Conservation (phyloP, 2,888 invertebrate species). For the Dryobota labecula region DNA sequence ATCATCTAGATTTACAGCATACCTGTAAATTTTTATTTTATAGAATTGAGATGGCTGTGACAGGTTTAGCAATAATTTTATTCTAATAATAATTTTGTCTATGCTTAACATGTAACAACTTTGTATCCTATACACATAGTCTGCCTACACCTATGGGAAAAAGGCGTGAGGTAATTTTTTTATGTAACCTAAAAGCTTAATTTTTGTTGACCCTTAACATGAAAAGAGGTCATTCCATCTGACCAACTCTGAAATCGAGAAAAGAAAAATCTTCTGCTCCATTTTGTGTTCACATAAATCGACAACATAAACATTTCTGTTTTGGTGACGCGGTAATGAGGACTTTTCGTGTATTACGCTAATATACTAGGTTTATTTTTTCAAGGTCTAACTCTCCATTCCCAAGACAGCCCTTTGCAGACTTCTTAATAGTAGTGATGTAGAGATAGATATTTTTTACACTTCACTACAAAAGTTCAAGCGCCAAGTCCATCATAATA, state of each 20-base stretch:
- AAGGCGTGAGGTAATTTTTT: not conserved
- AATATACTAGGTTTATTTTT: not conserved
- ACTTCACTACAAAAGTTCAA: too few species aligned
- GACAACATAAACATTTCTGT: not conserved
- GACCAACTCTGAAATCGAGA: not conserved
- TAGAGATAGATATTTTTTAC: too few species aligned
- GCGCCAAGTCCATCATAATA: too few species aligned
- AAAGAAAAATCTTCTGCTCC: not conserved
- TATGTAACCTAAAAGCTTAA: not conserved
- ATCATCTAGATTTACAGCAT: slow-evolving; percentile 85
- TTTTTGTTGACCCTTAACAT: not conserved
- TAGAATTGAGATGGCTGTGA: not conserved
- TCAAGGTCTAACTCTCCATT: too few species aligned
- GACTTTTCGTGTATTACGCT: not conserved
- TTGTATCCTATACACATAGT: not conserved
- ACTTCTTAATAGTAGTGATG: too few species aligned
- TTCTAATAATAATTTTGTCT: not conserved
- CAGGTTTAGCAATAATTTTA: slow-evolving; percentile 5
- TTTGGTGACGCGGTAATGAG: not conserved
- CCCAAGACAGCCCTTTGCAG: too few species aligned
- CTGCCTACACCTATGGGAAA: not conserved
- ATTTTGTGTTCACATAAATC: not conserved
- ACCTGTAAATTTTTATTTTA: slow-evolving; percentile 73
- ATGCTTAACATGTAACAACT: not conserved
- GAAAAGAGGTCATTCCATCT: not conserved